Evolutionary conservation across 2,888 invertebrate genomes (phyloP).

Genomic region (Lagria hirta): DNA sequence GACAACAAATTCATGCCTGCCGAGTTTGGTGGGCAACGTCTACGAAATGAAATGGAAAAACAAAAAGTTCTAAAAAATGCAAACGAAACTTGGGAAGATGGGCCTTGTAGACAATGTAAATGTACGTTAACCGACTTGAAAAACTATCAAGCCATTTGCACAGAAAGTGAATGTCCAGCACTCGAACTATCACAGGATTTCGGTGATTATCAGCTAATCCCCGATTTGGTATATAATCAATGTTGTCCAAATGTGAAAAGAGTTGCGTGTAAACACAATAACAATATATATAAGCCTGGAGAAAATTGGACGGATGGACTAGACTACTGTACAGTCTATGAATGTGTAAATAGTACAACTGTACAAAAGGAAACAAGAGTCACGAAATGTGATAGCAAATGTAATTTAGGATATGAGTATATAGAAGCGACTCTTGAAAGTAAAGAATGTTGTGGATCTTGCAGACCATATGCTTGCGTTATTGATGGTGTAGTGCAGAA

Average conservation of each 20-base stretch:
- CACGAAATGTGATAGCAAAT: constrained; percentile 58
- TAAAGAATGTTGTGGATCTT: constrained; percentile 65
- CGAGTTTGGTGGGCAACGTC: constrained; percentile 59
- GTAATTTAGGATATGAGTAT: constrained; percentile 62
- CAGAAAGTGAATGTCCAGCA: constrained; percentile 57
- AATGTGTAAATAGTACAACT: constrained; percentile 57
- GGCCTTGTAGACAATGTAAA: constrained; percentile 67
- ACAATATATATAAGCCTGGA: constrained; percentile 55
- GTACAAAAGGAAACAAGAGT: constrained; percentile 59
- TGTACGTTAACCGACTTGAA: constrained; percentile 54
- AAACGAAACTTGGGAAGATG: constrained; percentile 68
- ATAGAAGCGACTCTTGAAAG: constrained; percentile 45
- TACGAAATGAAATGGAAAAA: constrained; percentile 48
- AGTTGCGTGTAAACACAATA: constrained; percentile 60
- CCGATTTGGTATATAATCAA: constrained; percentile 57
- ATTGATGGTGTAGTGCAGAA: constrained; percentile 54
- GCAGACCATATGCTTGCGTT: constrained; percentile 61
- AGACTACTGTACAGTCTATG: constrained; percentile 60
- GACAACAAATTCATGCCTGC: constrained; percentile 59
- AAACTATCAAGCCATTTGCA: constrained; percentile 55
- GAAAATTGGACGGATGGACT: constrained; percentile 60
- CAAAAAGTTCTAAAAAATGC: constrained; percentile 61
- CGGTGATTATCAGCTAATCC: constrained; percentile 60
- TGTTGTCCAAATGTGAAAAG: constrained; percentile 66
- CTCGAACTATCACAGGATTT: constrained; percentile 53